Evolutionary conservation across 2,888 invertebrate species (phyloP).

Genomic region (Drosophila niveifrons): DNA sequence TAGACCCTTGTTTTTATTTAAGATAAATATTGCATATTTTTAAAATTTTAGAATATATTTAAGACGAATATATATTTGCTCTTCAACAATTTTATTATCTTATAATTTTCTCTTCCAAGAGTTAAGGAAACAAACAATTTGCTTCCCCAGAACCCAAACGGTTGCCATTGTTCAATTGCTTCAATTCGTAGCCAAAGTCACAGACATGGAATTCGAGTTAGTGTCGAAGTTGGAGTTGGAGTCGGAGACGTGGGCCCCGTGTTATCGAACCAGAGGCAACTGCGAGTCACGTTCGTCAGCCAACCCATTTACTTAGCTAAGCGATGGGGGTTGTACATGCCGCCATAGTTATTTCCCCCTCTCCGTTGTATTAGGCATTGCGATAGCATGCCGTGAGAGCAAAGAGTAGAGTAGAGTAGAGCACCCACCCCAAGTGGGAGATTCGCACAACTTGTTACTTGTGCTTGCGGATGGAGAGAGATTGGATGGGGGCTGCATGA

Average conservation of each 20-base stretch:
- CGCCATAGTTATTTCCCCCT: slow-evolving; percentile 42
- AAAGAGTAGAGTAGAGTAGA: slow-evolving; percentile 10
- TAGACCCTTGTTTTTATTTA: no score
- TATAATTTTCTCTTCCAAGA: no score
- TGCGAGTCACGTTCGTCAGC: slow-evolving; percentile 77
- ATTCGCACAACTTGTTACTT: slow-evolving; percentile 74
- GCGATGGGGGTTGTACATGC: slow-evolving; percentile 78
- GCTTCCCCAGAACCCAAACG: not conserved
- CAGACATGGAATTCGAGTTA: slow-evolving; percentile 14
- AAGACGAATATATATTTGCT: no score
- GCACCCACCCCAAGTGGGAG: slow-evolving; percentile 38
- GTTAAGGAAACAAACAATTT: slow-evolving; percentile 14
- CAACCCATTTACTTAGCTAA: slow-evolving; percentile 82
- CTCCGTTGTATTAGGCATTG: not conserved
- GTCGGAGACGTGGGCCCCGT: slow-evolving; percentile 31
- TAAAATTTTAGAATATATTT: no score
- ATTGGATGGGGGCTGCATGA: slow-evolving; percentile 3
- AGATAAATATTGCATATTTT: no score
- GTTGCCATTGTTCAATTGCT: slow-evolving; percentile 50
- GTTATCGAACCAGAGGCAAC: slow-evolving; percentile 53
- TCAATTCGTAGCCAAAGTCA: slow-evolving; percentile 3
- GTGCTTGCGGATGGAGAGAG: slow-evolving; percentile 15
- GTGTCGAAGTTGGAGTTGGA: slow-evolving; percentile 11
- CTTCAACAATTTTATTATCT: no score
- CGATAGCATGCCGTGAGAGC: slow-evolving; percentile 2